Evolutionary conservation across 2,888 invertebrate genomes (phyloP).

Genomic region (Sphaerophoria rueppellii): DNA sequence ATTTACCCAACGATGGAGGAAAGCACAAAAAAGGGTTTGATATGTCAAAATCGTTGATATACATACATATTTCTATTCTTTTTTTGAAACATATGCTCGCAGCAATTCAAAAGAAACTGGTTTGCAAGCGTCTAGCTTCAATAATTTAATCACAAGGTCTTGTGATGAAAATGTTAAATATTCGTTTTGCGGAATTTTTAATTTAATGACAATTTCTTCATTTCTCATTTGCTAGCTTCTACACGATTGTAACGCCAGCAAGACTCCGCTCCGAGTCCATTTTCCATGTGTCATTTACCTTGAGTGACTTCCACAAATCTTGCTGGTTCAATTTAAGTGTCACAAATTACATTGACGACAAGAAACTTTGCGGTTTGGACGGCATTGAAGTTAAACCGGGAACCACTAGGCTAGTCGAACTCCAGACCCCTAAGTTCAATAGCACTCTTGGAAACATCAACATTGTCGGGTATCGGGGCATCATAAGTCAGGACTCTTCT

Average conservation of each 20-base stretch:
- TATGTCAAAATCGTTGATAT: no score
- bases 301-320: conserved; percentile 83
- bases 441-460: neutral
- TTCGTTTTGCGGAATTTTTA: no score
- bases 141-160: no score
- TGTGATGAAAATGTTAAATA: no score
- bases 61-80: no score
- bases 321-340: conserved; percentile 2
- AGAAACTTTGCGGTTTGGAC: neutral
- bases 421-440: conserved; percentile 12
- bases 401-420: conserved; percentile 26
- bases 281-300: conserved; percentile 26
- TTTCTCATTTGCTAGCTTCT: conserved; percentile 1
- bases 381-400: conserved; percentile 26
- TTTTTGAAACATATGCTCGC: no score
- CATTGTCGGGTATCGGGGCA: conserved; percentile 8
- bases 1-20: no score
- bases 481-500: neutral
- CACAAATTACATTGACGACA: neutral
- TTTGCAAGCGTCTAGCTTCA: no score
- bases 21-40: no score
- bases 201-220: neutral
- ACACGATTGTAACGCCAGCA: conserved; percentile 43
- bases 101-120: no score
- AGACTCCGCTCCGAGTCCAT: conserved; percentile 29